These are phyloP conservation scores for Sycobia sp. DNA, from an alignment of 1,140 invertebrate species.

Conservation along the genomic window DNA sequence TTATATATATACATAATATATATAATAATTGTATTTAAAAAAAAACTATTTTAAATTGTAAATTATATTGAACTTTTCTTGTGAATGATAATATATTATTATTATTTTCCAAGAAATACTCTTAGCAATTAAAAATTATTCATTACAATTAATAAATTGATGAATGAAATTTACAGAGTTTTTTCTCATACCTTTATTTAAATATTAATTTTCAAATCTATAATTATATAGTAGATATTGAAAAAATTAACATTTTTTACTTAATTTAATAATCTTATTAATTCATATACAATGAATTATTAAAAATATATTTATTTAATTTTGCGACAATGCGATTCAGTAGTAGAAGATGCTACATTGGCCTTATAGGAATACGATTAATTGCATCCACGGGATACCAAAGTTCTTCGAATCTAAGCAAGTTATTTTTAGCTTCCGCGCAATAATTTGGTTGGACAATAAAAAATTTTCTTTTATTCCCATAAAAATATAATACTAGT, in stretches of 20 bases:
- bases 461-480: too few species aligned
- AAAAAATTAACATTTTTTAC: not conserved
- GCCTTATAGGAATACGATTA: too few species aligned
- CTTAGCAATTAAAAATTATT: not conserved
- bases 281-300: not conserved
- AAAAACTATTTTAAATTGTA: not conserved
- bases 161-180: slow-evolving; percentile 1
- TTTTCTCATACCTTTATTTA: not conserved
- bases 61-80: slow-evolving; percentile 6
- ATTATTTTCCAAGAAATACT: not conserved
- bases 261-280: not conserved
- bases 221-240: not conserved
- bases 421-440: too few species aligned
- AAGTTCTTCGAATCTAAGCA: too few species aligned
- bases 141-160: slow-evolving; percentile 23
- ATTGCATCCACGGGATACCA: too few species aligned
- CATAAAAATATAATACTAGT: too few species aligned
- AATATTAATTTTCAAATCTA: not conserved
- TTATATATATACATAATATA: slow-evolving; percentile 9
- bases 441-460: too few species aligned
- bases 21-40: too few species aligned
- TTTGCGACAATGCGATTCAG: not conserved
- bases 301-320: not conserved
- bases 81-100: not conserved
- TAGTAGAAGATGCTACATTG: not conserved